Evolutionary conservation across 2,797 vertebrate genomes (phyloP).

Genomic region (Paguma larvata): DNA sequence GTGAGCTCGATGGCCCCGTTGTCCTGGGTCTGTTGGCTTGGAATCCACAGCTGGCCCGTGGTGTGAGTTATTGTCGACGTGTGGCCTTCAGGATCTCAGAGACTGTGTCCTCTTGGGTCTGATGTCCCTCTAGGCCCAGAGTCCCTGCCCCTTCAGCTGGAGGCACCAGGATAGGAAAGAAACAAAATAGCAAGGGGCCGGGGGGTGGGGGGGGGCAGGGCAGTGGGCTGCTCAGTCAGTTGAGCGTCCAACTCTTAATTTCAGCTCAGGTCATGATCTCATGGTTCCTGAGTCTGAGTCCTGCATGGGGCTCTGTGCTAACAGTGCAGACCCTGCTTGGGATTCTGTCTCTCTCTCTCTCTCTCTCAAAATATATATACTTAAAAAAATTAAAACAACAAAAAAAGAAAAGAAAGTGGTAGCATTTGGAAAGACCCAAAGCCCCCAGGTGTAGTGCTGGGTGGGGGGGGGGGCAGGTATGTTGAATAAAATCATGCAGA

Average conservation of each 20-base stretch:
- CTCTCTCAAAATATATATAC: too few species aligned
- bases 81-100: constrained; percentile 56
- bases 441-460: neutral
- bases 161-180: constrained; percentile 9
- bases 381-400: neutral
- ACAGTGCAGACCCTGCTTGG: too few species aligned
- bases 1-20: neutral
- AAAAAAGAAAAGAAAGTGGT: neutral
- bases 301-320: too few species aligned
- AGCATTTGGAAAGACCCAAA: constrained; percentile 47
- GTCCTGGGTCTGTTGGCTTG: neutral
- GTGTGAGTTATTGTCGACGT: neutral
- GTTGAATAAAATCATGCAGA: neutral
- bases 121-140: neutral
- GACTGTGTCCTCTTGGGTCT: neutral
- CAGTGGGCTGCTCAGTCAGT: accelerated
- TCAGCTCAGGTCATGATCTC: too few species aligned
- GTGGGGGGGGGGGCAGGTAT: too few species aligned
- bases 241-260: too few species aligned
- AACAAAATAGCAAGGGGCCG: neutral
- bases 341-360: too few species aligned
- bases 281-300: too few species aligned
- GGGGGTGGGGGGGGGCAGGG: too few species aligned
- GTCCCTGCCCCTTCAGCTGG: neutral
- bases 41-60: constrained; percentile 66